These are phyloP conservation scores for Cherax destructor DNA, from an alignment of 1,140 invertebrate genomes.

Conservation along the genomic window DNA sequence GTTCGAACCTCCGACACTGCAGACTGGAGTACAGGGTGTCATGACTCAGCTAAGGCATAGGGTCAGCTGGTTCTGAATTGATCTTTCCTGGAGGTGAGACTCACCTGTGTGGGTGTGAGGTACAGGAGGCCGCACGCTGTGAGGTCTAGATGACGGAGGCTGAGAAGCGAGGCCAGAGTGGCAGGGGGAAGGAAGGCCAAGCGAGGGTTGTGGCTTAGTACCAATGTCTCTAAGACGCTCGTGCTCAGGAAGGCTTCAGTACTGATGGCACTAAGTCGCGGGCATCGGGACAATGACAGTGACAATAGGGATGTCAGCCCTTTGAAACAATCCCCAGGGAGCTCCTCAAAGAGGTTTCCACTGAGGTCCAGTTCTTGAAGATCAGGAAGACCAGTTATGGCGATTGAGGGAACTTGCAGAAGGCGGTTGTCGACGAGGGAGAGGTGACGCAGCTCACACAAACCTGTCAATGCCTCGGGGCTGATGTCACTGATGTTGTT, in stretches of 20 bases:
- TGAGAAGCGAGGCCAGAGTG: slow-evolving; percentile 79
- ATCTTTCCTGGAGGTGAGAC: neutral
- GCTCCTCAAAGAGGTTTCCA: slow-evolving; percentile 75
- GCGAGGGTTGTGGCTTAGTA: slow-evolving; percentile 78
- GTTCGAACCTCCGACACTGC: too few species aligned
- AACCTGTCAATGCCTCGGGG: slow-evolving; percentile 85
- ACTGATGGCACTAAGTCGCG: slow-evolving; percentile 72
- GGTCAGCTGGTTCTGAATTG: too few species aligned
- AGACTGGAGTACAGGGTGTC: too few species aligned
- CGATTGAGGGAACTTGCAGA: slow-evolving; percentile 81
- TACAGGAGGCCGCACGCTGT: slow-evolving; percentile 63
- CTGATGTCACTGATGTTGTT: slow-evolving; percentile 71
- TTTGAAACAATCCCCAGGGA: slow-evolving; percentile 63
- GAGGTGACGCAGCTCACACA: slow-evolving; percentile 84
- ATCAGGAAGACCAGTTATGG: slow-evolving; percentile 82
- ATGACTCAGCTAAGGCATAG: too few species aligned
- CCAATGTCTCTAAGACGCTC: slow-evolving; percentile 84
- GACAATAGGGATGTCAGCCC: slow-evolving; percentile 39
- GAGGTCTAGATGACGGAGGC: slow-evolving; percentile 82
- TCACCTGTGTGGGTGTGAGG: slow-evolving; percentile 68
- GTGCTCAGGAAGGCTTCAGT: slow-evolving; percentile 87
- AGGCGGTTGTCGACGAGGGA: slow-evolving; percentile 91
- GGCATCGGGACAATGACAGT: slow-evolving; percentile 61
- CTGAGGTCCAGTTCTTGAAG: slow-evolving; percentile 86
- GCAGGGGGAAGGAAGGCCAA: slow-evolving; percentile 79